These are phyloP conservation scores for Chunga burmeisteri DNA, from an alignment of 2,113 vertebrate genomes.

Conservation along the genomic window DNA sequence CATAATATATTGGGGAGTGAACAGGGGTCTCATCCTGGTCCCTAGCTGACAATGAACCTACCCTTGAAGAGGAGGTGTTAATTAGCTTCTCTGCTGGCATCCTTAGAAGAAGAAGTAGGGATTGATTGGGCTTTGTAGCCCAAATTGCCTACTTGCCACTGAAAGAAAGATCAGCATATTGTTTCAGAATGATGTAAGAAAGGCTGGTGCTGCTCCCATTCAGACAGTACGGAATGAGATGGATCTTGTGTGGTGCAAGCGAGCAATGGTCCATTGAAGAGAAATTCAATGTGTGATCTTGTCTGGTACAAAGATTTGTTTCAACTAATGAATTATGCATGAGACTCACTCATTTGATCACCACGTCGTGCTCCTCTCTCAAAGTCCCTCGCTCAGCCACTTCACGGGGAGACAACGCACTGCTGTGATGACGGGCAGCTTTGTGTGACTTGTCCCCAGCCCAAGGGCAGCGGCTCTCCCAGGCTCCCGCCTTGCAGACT, in stretches of 20 bases:
- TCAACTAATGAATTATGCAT: background rate
- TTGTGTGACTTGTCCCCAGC: background rate
- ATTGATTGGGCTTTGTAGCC: background rate
- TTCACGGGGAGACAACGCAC: accelerated
- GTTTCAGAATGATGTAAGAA: conserved; percentile 15
- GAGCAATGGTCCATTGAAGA: background rate
- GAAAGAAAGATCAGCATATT: background rate
- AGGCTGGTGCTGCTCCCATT: background rate
- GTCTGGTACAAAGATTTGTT: background rate
- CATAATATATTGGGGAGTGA: background rate
- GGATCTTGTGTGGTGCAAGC: background rate
- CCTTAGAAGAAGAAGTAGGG: background rate
- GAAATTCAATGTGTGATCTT: conserved; percentile 39
- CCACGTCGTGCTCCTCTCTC: background rate
- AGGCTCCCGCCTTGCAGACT: background rate
- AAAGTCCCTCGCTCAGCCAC: background rate
- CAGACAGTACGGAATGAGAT: background rate
- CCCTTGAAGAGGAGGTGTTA: background rate
- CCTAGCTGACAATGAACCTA: background rate
- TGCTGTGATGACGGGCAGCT: accelerated
- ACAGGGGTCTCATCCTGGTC: background rate
- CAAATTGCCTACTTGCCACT: background rate
- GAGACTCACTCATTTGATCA: background rate
- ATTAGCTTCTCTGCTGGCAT: conserved; percentile 48
- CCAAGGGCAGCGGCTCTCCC: background rate